Evolutionary conservation across 2,797 vertebrate genomes (phyloP).

Genomic region (Tapirus indicus): DNA sequence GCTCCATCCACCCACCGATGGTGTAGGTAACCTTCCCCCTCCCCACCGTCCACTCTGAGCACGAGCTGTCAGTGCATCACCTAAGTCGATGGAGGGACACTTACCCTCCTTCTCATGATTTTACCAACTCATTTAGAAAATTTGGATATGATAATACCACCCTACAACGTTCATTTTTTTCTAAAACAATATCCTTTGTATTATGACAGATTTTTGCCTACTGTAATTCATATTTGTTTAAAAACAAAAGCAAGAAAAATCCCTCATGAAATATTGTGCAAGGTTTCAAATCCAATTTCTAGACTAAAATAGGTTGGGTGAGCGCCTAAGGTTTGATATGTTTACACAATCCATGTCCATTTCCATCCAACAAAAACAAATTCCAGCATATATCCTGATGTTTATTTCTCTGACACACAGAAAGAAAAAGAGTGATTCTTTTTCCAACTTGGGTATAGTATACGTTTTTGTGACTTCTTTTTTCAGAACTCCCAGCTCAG

Average conservation of each 20-base stretch:
- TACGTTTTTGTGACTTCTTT: not conserved
- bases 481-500: not conserved
- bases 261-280: not conserved
- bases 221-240: not conserved
- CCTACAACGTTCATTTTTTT: rapidly evolving
- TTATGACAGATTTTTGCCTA: not conserved
- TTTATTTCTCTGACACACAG: not conserved
- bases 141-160: not conserved
- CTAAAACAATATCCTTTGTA: not conserved
- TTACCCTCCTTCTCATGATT: not conserved
- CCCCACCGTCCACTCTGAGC: no score
- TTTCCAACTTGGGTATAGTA: not conserved
- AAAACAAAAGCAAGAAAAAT: not conserved
- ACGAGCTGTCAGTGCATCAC: rapidly evolving
- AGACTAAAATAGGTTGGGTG: not conserved
- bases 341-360: not conserved
- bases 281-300: not conserved
- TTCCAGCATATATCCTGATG: rapidly evolving
- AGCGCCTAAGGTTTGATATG: rapidly evolving
- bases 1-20: no score
- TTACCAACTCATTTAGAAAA: not conserved
- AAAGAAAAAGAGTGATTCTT: not conserved
- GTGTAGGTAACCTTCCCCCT: no score
- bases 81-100: not conserved
- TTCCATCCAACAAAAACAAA: not conserved